phyloP scores from a whole-genome alignment of 2,797 vertebrate species.

The Chanos chanos region DNA sequence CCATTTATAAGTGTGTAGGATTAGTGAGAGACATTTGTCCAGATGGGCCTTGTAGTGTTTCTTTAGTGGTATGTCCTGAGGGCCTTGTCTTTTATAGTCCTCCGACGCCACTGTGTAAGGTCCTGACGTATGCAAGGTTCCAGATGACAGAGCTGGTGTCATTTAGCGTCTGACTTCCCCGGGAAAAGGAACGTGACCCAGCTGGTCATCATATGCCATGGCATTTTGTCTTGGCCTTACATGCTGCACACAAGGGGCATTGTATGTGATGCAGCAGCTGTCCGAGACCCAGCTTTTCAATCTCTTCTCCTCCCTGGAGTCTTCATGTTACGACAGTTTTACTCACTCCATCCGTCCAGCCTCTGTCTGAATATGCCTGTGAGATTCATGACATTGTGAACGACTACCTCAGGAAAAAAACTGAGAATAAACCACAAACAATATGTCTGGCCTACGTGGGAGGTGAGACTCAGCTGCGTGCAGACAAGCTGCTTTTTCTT shows the following conservation, averaged over 20 bases:
- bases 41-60: slow-evolving; percentile 13
- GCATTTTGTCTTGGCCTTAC: slow-evolving; percentile 26
- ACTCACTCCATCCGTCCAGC: slow-evolving; percentile 12
- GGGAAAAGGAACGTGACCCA: slow-evolving; percentile 9
- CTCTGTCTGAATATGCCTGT: neutral
- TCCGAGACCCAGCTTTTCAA: slow-evolving; percentile 20
- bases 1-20: too few species aligned
- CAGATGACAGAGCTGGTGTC: slow-evolving; percentile 9
- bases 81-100: neutral
- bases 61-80: neutral
- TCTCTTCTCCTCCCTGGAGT: slow-evolving; percentile 8
- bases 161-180: slow-evolving; percentile 29
- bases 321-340: slow-evolving; percentile 25
- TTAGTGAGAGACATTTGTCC: too few species aligned
- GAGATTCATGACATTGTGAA: too few species aligned
- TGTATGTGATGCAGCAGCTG: slow-evolving; percentile 39
- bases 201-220: slow-evolving; percentile 11
- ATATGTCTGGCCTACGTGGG: too few species aligned
- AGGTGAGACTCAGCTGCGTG: too few species aligned
- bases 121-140: neutral
- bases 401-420: too few species aligned
- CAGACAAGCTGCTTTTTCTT: too few species aligned
- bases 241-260: slow-evolving; percentile 35
- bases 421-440: too few species aligned
- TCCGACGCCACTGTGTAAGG: slow-evolving; percentile 10